Percentiles rank a stretch among this genome's conserved stretches.
Evolutionary conservation across 2,888 invertebrate species (phyloP).

Genomic region (Suillia variegata): DNA sequence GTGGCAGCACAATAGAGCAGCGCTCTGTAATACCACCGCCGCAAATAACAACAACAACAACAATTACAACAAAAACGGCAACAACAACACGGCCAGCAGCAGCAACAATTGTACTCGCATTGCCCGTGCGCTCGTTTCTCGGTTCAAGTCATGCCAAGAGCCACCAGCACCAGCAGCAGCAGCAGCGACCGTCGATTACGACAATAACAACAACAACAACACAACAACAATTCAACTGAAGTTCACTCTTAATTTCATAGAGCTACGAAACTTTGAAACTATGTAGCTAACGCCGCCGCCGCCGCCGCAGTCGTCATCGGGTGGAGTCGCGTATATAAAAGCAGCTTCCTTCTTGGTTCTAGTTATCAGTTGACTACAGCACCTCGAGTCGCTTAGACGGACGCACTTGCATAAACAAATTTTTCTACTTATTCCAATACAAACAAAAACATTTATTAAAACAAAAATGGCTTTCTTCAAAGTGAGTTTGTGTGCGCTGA

Average conservation of each 20-base stretch:
- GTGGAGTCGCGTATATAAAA: constrained; percentile 62
- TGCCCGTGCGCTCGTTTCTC: constrained; percentile 4
- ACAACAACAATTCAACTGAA: constrained; percentile 33
- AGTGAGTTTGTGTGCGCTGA: constrained; percentile 52
- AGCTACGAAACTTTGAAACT: constrained; percentile 30
- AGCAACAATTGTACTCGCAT: constrained; percentile 23
- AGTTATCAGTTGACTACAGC: constrained; percentile 62
- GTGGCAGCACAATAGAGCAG: background rate
- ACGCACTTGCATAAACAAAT: constrained; percentile 14
- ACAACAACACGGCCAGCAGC: constrained; percentile 12
- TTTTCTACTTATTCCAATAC: constrained; percentile 36
- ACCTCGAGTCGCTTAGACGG: constrained; percentile 53
- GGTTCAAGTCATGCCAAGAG: constrained; percentile 4
- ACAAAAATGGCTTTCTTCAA: constrained; percentile 61
- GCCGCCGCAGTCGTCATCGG: constrained; percentile 37
- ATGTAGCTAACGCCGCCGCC: constrained; percentile 28
- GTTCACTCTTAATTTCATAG: constrained; percentile 45
- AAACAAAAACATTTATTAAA: constrained; percentile 30
- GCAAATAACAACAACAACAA: background rate
- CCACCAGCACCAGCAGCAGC: constrained; percentile 9
- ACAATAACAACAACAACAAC: constrained; percentile 14
- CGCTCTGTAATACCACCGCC: background rate
- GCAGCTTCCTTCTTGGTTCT: constrained; percentile 61
- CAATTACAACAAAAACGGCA: background rate
- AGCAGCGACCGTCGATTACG: constrained; percentile 11